A percentile compares a stretch with the other conserved stretches of the same genome.
These are phyloP conservation scores for Amphimallon solstitiale DNA, from an alignment of 2,888 invertebrate genomes.

Conservation along the genomic window DNA sequence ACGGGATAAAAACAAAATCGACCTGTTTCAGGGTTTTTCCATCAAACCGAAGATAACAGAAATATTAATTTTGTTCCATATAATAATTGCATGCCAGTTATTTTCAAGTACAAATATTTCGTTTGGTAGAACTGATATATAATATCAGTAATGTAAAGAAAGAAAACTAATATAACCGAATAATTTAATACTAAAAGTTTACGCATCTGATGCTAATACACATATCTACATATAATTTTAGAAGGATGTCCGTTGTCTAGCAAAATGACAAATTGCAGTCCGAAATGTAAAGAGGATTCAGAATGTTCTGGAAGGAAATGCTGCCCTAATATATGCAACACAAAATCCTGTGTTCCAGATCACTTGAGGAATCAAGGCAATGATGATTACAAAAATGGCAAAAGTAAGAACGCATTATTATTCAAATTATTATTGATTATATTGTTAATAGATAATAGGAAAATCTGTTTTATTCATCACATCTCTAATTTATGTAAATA, in stretches of 20 bases:
- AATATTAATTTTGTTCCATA: no score
- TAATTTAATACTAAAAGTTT: no score
- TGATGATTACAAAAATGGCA: constrained; percentile 62
- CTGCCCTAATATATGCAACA: constrained; percentile 77
- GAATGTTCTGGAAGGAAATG: constrained; percentile 75
- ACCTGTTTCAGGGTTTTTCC: no score
- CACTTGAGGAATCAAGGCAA: constrained; percentile 50
- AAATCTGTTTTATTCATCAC: no score
- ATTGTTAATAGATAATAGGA: no score
- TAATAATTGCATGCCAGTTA: no score
- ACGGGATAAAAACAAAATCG: no score
- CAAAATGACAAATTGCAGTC: constrained; percentile 73
- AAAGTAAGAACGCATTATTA: constrained; percentile 43
- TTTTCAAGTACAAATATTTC: no score
- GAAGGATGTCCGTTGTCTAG: constrained; percentile 71
- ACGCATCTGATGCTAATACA: not conserved
- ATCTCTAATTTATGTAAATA: no score
- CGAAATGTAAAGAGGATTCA: constrained; percentile 74
- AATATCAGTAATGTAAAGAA: no score
- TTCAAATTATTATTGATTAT: not conserved
- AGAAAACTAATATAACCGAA: not conserved
- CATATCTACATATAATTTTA: constrained; percentile 3
- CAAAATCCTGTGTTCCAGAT: constrained; percentile 70
- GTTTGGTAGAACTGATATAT: not conserved
- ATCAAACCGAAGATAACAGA: no score